Evolutionary conservation across 2,888 invertebrate species (phyloP).

Genomic region (Keiferia lycopersicella): DNA sequence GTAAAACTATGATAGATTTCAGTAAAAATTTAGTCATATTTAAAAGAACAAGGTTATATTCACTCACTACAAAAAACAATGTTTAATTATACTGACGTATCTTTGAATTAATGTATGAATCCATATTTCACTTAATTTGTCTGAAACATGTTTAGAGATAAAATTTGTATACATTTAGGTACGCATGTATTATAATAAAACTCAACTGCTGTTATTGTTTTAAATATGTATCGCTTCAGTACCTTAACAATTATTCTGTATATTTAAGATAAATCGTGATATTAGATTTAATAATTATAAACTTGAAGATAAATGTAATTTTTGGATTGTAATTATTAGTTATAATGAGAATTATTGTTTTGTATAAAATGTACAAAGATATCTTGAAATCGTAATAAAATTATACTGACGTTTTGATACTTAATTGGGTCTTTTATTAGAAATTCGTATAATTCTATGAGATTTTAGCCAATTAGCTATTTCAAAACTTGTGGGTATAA

Average conservation of each 20-base stretch:
- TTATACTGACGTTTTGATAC: slow-evolving; percentile 82
- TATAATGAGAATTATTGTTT: slow-evolving; percentile 78
- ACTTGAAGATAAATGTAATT: slow-evolving; percentile 79
- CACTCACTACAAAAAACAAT: neutral
- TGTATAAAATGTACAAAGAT: slow-evolving; percentile 80
- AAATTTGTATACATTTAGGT: slow-evolving; percentile 6
- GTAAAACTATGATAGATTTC: neutral
- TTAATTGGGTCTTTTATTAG: slow-evolving; percentile 60
- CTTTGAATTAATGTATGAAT: neutral
- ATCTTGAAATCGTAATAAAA: slow-evolving; percentile 78
- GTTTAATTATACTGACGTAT: neutral
- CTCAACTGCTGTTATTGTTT: slow-evolving; percentile 58
- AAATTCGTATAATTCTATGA: neutral
- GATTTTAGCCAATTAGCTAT: neutral
- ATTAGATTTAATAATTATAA: slow-evolving; percentile 79
- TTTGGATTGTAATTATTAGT: slow-evolving; percentile 81
- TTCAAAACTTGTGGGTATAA: neutral
- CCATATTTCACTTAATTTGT: neutral
- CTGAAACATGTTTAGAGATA: neutral
- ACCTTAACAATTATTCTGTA: slow-evolving; percentile 52
- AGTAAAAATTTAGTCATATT: slow-evolving; percentile 5
- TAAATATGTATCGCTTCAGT: slow-evolving; percentile 71
- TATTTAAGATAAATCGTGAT: slow-evolving; percentile 81
- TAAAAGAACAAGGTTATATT: slow-evolving; percentile 5
- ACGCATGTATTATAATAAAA: slow-evolving; percentile 13